Percentiles rank a stretch among this genome's conserved stretches.
phyloP scores from a whole-genome alignment of 1,140 invertebrate genomes.

The Drosophila pachea region DNA sequence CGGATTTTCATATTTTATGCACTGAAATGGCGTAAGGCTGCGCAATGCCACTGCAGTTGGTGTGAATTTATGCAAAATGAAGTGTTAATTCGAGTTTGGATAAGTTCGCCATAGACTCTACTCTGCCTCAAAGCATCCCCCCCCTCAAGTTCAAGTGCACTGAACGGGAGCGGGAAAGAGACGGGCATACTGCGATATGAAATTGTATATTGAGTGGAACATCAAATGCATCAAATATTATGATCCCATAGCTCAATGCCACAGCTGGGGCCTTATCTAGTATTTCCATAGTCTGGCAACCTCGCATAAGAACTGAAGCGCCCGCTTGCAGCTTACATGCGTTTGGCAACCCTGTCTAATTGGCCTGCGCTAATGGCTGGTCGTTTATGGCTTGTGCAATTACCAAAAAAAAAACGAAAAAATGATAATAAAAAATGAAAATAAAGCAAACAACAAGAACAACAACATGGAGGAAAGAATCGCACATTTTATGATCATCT shows the following conservation, averaged over 20 bases:
- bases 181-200: too few species aligned
- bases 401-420: constrained; percentile 22
- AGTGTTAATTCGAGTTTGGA: constrained; percentile 56
- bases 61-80: constrained; percentile 70
- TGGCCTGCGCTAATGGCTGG: constrained; percentile 15
- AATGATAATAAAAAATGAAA: not conserved
- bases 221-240: too few species aligned
- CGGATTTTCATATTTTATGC: constrained; percentile 27
- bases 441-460: too few species aligned
- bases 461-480: constrained; percentile 1
- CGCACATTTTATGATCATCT: constrained; percentile 26
- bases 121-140: too few species aligned
- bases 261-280: too few species aligned
- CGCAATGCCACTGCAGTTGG: constrained; percentile 25
- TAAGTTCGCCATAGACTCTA: not conserved
- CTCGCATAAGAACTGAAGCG: too few species aligned
- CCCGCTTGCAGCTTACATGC: not conserved
- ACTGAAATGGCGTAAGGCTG: constrained; percentile 1
- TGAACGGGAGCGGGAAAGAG: too few species aligned
- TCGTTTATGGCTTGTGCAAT: constrained; percentile 41
- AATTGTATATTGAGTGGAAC: too few species aligned
- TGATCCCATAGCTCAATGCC: too few species aligned
- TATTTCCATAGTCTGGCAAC: too few species aligned
- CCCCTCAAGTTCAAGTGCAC: too few species aligned
- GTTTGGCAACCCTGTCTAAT: constrained; percentile 29